A percentile compares a stretch with the other conserved stretches of the same genome.
These are phyloP conservation scores for Masticophis lateralis DNA, from an alignment of 2,797 vertebrate genomes.

Conservation along the genomic window DNA sequence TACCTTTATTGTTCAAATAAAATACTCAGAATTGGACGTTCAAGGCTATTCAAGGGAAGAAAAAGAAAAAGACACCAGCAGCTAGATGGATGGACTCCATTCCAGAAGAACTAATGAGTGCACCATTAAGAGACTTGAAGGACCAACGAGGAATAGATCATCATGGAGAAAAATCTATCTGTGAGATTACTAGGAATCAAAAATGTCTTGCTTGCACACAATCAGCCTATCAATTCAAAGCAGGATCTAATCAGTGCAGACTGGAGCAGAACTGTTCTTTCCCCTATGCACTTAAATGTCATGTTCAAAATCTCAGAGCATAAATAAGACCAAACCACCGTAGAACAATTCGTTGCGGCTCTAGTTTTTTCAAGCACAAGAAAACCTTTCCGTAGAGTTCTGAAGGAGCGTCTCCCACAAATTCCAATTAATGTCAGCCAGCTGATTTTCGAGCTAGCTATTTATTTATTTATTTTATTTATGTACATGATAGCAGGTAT, in stretches of 20 bases:
- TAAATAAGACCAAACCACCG: not conserved
- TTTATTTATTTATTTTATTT: no score
- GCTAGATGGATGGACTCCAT: not conserved
- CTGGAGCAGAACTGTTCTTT: not conserved
- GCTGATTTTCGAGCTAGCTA: no score
- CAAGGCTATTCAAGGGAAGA: not conserved
- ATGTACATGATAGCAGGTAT: no score
- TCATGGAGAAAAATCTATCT: not conserved
- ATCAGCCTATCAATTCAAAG: not conserved
- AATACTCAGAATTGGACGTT: not conserved
- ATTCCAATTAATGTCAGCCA: not conserved
- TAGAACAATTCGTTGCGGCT: not conserved
- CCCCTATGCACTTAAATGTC: slow-evolving; percentile 4
- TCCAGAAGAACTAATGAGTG: not conserved
- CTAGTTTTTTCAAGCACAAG: not conserved
- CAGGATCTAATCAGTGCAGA: not conserved
- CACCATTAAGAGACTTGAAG: not conserved
- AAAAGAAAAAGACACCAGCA: not conserved
- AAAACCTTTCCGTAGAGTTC: not conserved
- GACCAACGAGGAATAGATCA: not conserved
- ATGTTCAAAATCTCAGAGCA: not conserved
- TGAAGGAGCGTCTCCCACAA: no score
- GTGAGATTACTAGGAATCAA: not conserved
- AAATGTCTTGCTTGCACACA: not conserved
- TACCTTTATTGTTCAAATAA: not conserved